Base-by-base conservation (phyloP, 2,888 invertebrate species). In the Ischnus inquisitorius region DNA sequence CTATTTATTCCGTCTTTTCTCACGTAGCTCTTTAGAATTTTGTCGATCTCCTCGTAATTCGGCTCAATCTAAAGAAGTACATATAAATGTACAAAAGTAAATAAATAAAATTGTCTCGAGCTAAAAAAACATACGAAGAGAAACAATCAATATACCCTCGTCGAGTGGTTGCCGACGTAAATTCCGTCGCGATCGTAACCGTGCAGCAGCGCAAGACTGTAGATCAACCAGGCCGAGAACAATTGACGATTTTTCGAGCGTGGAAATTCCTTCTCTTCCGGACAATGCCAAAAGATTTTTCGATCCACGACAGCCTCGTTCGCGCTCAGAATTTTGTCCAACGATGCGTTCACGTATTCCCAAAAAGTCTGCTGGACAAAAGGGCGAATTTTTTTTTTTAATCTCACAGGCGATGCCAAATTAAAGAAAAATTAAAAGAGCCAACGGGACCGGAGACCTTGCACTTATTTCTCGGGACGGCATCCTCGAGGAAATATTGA, bases 41-140 rank as follows among this genome's bases (percentile, higher is more conserved):
- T 92, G 87, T 95, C 95, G n/a, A 95, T 87, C 78, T 94, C 90
- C 22, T 91, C 90, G 81, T 94, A 94, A 90, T 95, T 95, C 34
- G 94, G 82, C 25, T 83, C 86, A 5, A 89, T 87, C 90, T 92
- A 71, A 22, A 68, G n/a, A 77, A 72, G 83, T 57, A 79, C n/a
- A n/a, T n/a, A 80, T 79, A 16, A 67, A 57, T 2, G 51, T 41
- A 43, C 74, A 34, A 65, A 68, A 65, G 19, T 41, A 34, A 41
- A 54, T 22, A 62, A 68, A 46, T 84, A 71, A 54, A 57, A 69
- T 77, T 80, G 65, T 78, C 60, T 60, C 41, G 72, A 51, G 12
- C 25, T 65, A 51, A 51, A 34, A 34, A 34, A 34, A 34, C 0
- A 34, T 3, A 34, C 8, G 8, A 6, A 5, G 8, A 34, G 34